A percentile compares a stretch with the other conserved stretches of the same genome.
Evolutionary conservation across 2,797 vertebrate species (phyloP).

Genomic region (Sebastes steindachneri): DNA sequence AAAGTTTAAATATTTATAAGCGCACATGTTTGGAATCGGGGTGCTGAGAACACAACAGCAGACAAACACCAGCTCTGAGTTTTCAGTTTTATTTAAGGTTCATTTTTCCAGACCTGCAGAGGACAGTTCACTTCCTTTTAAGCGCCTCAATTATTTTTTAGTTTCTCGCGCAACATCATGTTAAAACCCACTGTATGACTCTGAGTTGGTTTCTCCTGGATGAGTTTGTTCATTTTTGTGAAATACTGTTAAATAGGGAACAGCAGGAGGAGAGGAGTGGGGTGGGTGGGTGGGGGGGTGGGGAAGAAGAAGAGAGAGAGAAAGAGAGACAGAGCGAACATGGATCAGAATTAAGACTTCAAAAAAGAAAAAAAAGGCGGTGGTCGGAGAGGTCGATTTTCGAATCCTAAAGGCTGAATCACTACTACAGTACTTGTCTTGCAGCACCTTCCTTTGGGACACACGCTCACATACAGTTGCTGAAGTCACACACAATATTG

Average conservation of each 20-base stretch:
- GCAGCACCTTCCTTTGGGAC: slow-evolving; percentile 67
- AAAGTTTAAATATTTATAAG: slow-evolving; percentile 6
- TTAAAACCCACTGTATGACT: slow-evolving; percentile 83
- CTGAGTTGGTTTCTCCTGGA: slow-evolving; percentile 79
- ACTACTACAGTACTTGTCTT: slow-evolving; percentile 73
- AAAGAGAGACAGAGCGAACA: slow-evolving; percentile 64
- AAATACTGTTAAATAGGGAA: slow-evolving; percentile 86
- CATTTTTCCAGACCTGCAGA: slow-evolving; percentile 98
- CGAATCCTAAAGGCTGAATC: slow-evolving; percentile 55
- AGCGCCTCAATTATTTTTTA: slow-evolving; percentile 85
- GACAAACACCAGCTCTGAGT: slow-evolving; percentile 84
- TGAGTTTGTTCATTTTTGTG: slow-evolving; percentile 83
- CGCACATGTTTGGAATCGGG: not conserved
- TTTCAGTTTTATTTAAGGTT: slow-evolving; percentile 99
- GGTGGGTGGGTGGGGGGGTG: not conserved
- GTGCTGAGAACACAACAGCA: slow-evolving; percentile 54
- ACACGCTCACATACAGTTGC: slow-evolving; percentile 55
- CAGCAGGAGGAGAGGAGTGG: slow-evolving; percentile 43
- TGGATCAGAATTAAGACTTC: slow-evolving; percentile 79
- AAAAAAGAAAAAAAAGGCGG: slow-evolving; percentile 60
- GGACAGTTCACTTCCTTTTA: slow-evolving; percentile 96
- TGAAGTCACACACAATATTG: slow-evolving; percentile 69
- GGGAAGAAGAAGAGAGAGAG: slow-evolving; percentile 53
- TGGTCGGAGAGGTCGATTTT: slow-evolving; percentile 61
- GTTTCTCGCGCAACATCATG: slow-evolving; percentile 84